A percentile compares a stretch with the other conserved stretches of the same genome.
These are phyloP conservation scores for Esox niger DNA, from an alignment of 2,113 vertebrate genomes.

Conservation along the genomic window DNA sequence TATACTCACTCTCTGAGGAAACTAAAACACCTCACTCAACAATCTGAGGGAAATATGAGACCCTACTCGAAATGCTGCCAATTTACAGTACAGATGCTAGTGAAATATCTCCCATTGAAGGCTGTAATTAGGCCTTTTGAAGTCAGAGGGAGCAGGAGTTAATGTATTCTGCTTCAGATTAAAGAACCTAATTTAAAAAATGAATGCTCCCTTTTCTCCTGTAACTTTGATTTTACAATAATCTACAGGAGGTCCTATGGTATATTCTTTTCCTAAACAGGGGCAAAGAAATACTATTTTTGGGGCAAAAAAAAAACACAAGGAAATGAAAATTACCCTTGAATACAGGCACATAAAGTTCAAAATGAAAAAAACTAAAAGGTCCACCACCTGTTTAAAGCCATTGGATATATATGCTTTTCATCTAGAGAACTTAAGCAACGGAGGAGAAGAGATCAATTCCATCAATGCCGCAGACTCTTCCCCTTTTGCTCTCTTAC, in stretches of 20 bases:
- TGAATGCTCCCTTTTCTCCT: conserved; percentile 16
- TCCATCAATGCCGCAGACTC: conserved; percentile 15
- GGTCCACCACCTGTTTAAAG: conserved; percentile 4
- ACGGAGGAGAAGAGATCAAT: background rate
- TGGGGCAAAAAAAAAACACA: no score
- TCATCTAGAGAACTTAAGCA: background rate
- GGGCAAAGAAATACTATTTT: background rate
- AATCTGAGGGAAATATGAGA: conserved; percentile 2
- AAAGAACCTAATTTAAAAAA: conserved; percentile 22
- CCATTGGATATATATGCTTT: background rate
- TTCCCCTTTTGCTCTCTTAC: conserved; percentile 38
- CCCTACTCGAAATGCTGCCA: conserved; percentile 31
- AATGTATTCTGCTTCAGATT: conserved; percentile 9
- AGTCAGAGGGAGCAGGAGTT: conserved; percentile 28
- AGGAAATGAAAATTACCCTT: background rate
- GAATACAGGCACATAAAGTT: background rate
- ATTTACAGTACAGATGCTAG: no score
- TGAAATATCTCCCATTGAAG: conserved; percentile 34
- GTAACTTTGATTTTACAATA: conserved; percentile 14
- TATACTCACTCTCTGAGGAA: background rate
- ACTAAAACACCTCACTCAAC: conserved; percentile 29
- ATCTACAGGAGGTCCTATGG: background rate
- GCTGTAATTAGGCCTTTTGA: conserved; percentile 32
- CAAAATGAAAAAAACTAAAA: background rate
- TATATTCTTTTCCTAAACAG: conserved; percentile 13